These are phyloP conservation scores for Cantharis nigra DNA, from an alignment of 2,888 invertebrate genomes.

Conservation along the genomic window DNA sequence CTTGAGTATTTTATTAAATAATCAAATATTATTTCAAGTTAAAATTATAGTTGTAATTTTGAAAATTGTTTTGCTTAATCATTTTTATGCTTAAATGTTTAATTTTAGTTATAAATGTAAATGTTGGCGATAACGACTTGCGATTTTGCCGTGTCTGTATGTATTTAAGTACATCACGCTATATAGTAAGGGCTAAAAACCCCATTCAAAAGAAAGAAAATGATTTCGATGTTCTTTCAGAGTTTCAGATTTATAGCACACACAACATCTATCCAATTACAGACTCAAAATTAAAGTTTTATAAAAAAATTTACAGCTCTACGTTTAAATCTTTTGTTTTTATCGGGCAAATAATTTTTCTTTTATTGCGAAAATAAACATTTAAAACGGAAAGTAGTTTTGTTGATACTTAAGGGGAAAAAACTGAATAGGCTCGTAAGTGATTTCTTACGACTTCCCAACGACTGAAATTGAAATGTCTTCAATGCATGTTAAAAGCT, in stretches of 20 bases:
- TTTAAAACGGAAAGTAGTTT: neutral
- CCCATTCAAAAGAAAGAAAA: neutral
- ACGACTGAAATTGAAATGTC: neutral
- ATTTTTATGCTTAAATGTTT: neutral
- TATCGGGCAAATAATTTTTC: neutral
- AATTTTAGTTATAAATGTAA: slow-evolving; percentile 9
- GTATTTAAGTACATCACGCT: slow-evolving; percentile 2
- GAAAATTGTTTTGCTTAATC: neutral
- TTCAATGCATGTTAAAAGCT: neutral
- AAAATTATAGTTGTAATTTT: neutral
- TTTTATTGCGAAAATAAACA: neutral
- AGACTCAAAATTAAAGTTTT: neutral
- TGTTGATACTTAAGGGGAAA: neutral
- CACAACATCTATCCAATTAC: neutral
- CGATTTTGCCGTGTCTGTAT: slow-evolving; percentile 6
- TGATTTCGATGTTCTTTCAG: neutral
- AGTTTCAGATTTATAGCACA: neutral
- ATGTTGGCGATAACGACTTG: slow-evolving; percentile 5
- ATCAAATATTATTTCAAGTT: neutral
- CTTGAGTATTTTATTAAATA: neutral
- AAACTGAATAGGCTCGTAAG: neutral
- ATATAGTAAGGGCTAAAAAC: slow-evolving; percentile 4
- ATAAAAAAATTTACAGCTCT: neutral
- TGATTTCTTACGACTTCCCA: neutral
- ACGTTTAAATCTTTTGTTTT: neutral